phyloP scores from a whole-genome alignment of 2,797 vertebrate genomes.

The Sparidentex hasta region DNA sequence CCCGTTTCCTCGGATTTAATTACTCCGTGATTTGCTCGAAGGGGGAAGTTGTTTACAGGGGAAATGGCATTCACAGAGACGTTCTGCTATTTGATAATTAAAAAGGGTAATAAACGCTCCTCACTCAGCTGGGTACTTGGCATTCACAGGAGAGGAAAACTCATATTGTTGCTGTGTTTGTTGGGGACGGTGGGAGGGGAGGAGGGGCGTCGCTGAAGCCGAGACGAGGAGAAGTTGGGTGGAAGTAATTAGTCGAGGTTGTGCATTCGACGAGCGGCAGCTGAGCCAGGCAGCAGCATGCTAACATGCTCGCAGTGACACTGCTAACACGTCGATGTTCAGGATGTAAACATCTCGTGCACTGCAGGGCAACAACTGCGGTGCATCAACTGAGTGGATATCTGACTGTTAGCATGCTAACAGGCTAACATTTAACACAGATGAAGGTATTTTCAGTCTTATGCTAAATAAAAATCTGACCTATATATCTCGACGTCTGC shows the following conservation, averaged over 20 bases:
- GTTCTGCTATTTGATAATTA: conserved; percentile 76
- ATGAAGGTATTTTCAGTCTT: no score
- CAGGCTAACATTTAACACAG: no score
- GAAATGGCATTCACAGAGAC: conserved; percentile 54
- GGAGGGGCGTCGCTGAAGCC: conserved; percentile 28
- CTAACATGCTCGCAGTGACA: conserved; percentile 1
- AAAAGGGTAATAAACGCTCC: conserved; percentile 69
- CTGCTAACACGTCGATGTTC: background rate
- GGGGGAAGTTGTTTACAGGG: conserved; percentile 60
- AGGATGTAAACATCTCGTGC: background rate
- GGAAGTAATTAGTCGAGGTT: conserved; percentile 65
- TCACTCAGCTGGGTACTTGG: conserved; percentile 69
- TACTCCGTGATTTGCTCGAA: conserved; percentile 47
- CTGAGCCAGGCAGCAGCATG: no score
- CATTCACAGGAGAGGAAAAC: conserved; percentile 57
- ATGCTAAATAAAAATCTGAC: no score
- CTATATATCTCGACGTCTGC: no score
- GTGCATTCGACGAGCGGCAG: conserved; percentile 41
- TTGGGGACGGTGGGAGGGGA: conserved; percentile 11
- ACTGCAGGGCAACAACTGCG: no score
- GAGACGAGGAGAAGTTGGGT: conserved; percentile 34
- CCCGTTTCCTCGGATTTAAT: conserved; percentile 49
- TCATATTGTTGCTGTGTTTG: conserved; percentile 66
- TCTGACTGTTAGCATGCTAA: no score
- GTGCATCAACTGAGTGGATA: no score